Evolutionary conservation across 2,113 vertebrate genomes (phyloP).

Genomic region (Eulacestoma nigropectus): DNA sequence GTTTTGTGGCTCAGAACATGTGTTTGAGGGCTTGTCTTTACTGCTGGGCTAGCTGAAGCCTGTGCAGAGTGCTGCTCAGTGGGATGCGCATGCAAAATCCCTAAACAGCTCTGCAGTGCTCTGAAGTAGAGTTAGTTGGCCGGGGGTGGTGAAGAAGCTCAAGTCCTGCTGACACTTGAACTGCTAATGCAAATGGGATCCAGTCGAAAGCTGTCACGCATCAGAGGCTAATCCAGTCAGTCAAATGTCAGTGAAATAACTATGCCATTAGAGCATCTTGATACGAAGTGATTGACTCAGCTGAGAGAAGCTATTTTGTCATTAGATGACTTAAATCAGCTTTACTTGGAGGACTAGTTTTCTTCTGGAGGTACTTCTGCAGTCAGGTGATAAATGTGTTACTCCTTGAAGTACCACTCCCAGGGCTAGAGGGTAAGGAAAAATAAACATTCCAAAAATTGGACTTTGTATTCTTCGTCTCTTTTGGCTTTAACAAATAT

Average conservation of each 20-base stretch:
- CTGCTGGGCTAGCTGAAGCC: neutral
- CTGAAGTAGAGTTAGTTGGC: neutral
- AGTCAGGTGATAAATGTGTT: neutral
- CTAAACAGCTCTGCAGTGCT: neutral
- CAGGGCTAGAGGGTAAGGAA: neutral
- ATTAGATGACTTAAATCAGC: neutral
- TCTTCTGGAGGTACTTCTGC: neutral
- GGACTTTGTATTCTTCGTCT: neutral
- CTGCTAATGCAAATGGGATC: neutral
- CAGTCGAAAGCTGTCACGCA: neutral
- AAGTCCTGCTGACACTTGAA: neutral
- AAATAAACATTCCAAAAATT: neutral
- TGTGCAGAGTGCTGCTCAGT: neutral
- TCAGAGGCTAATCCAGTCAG: neutral
- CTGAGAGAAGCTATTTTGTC: neutral
- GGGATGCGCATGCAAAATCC: accelerated
- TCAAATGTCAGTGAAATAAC: neutral
- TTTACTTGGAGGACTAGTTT: neutral
- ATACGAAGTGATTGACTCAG: neutral
- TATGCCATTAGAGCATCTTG: neutral
- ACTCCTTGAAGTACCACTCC: neutral
- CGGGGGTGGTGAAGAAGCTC: neutral
- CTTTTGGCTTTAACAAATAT: neutral
- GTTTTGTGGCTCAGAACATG: neutral
- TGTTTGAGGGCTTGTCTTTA: neutral